A percentile compares a stretch with the other conserved stretches of the same genome.
phyloP scores from a whole-genome alignment of 1,140 invertebrate genomes.

The Orius laevigatus region DNA sequence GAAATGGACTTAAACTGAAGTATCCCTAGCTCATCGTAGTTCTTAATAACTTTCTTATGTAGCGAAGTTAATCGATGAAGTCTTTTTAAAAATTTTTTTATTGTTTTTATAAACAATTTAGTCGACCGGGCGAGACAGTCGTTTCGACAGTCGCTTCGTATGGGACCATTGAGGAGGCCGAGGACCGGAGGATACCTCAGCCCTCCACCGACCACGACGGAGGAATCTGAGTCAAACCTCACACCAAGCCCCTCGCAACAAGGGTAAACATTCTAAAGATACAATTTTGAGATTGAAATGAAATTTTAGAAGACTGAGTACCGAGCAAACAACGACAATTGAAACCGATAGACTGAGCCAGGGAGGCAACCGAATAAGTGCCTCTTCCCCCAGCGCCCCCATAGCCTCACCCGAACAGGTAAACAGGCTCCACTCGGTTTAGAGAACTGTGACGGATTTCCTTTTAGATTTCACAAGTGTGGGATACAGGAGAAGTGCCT shows the following conservation, averaged over 20 bases:
- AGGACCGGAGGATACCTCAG: slow-evolving; percentile 15
- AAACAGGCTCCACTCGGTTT: no score
- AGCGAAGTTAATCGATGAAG: no score
- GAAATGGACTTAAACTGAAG: no score
- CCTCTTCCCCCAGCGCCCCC: slow-evolving; percentile 26
- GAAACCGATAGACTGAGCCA: slow-evolving; percentile 20
- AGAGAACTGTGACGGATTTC: no score
- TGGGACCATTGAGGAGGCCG: slow-evolving; percentile 20
- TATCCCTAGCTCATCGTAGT: no score
- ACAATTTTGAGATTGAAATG: slow-evolving; percentile 3
- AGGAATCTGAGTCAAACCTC: slow-evolving; percentile 17
- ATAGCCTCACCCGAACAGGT: slow-evolving; percentile 34
- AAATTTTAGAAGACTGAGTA: slow-evolving; percentile 17
- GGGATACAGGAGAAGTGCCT: slow-evolving; percentile 17
- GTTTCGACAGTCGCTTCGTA: slow-evolving; percentile 31
- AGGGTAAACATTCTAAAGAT: slow-evolving; percentile 6
- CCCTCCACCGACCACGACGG: slow-evolving; percentile 16
- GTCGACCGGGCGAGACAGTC: slow-evolving; percentile 50
- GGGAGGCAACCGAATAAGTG: slow-evolving; percentile 16
- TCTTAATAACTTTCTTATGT: no score
- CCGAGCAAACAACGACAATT: slow-evolving; percentile 17
- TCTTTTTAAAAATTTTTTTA: no score
- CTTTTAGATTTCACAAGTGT: background rate
- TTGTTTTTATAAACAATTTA: slow-evolving; percentile 23
- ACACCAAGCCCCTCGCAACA: slow-evolving; percentile 13